Evolutionary conservation across 2,888 invertebrate genomes (phyloP).

Genomic region (Pomacea canaliculata): DNA sequence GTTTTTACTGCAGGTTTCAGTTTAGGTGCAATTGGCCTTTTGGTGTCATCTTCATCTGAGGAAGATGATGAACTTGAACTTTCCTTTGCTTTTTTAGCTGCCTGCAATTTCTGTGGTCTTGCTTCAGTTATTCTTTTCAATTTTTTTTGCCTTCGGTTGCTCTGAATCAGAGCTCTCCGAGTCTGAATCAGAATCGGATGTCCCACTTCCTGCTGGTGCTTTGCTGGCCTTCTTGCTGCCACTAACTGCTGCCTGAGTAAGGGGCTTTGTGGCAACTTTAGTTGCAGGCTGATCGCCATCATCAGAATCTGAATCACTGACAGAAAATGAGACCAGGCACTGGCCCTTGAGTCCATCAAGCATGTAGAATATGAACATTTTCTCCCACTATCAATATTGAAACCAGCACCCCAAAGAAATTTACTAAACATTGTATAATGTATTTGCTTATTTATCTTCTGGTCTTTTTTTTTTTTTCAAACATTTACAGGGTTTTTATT

Average conservation of each 20-base stretch:
- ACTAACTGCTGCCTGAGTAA: neutral
- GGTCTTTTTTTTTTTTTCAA: too few relatives aligned
- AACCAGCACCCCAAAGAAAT: too few relatives aligned
- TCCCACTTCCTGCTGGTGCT: conserved; percentile 20
- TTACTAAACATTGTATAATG: too few relatives aligned
- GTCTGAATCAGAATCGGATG: conserved; percentile 33
- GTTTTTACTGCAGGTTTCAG: conserved; percentile 17
- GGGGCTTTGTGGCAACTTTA: neutral
- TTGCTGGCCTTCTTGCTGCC: neutral
- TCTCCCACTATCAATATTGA: too few relatives aligned
- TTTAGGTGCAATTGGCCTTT: conserved; percentile 21
- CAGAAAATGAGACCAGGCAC: neutral
- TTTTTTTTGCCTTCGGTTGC: conserved; percentile 13
- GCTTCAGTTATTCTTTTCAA: neutral
- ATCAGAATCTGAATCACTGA: conserved; percentile 26
- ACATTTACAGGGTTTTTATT: too few relatives aligned
- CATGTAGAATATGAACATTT: neutral
- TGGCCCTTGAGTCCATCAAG: neutral
- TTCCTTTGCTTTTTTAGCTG: conserved; percentile 34
- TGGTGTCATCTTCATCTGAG: conserved; percentile 31
- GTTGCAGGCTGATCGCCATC: conserved; percentile 1
- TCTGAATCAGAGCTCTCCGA: conserved; percentile 33
- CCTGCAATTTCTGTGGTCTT: conserved; percentile 5
- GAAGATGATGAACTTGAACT: conserved; percentile 28
- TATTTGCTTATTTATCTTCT: too few relatives aligned